Conservation (phyloP, 2,797 vertebrate species). For the Lithobates pipiens region DNA sequence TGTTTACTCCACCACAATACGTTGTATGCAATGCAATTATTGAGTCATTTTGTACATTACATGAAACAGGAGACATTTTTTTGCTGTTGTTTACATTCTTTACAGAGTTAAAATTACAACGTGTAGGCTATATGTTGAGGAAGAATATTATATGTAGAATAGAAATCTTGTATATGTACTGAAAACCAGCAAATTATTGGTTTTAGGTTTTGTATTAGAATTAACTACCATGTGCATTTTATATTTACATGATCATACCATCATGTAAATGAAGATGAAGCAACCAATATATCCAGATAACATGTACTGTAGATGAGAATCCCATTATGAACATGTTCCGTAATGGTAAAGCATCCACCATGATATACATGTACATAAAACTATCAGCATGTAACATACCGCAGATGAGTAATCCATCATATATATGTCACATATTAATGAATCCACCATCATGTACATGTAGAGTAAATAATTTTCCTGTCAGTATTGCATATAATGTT, state of each 20-base stretch:
- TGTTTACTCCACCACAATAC: too few relatives aligned
- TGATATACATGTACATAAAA: slow-evolving; percentile 9
- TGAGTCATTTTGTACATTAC: too few relatives aligned
- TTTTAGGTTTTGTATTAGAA: neutral
- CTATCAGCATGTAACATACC: neutral
- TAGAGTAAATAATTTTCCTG: too few relatives aligned
- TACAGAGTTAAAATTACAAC: too few relatives aligned
- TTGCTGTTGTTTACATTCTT: too few relatives aligned
- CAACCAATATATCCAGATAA: neutral
- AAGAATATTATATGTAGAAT: too few relatives aligned
- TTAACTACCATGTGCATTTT: neutral
- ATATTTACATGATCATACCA: neutral
- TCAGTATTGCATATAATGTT: too few relatives aligned
- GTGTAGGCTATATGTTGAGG: too few relatives aligned
- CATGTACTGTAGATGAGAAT: neutral
- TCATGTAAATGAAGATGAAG: neutral
- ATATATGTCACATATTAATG: slow-evolving; percentile 14
- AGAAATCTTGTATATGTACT: too few relatives aligned
- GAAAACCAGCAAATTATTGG: neutral
- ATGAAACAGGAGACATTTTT: too few relatives aligned
- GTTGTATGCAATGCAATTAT: too few relatives aligned
- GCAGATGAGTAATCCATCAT: neutral
- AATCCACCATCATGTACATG: neutral
- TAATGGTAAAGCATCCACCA: neutral
- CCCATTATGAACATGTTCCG: neutral